Evolutionary conservation across 2,888 invertebrate species (phyloP), one percentile per base, ranked within the genome.

Genomic region (Scrobipalpa costella): DNA sequence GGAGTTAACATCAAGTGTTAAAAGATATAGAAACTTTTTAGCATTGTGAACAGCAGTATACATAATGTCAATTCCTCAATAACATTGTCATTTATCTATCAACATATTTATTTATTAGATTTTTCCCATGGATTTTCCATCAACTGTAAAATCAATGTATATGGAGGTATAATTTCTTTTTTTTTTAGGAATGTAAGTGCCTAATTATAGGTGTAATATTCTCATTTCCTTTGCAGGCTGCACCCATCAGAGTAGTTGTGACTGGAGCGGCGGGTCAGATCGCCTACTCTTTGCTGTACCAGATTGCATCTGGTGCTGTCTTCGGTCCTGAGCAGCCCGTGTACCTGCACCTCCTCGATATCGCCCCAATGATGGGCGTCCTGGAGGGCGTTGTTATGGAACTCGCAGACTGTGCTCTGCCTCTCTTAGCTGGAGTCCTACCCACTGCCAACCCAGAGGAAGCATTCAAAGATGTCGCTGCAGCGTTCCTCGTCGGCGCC

Each of bases 221-320:
- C 21, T 52, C 13, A 59, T 64, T 57, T 61, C 66, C 55, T 58
- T 92, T 93, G 65, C 85, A 96, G 96, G 92, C 94, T 77, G 94
- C 95, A 87, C 96, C 98, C 80, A 95, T 99, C 79, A 95, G 95
- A 91, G 98, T 99, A 70, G 96, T 98, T 66, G 96, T 99, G 36
- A 99, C 99, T 63, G 99, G 99, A 67, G 99, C 99, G 74, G 99
- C 99, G 66, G 99, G 99, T 17, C 99, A 99, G 92, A 99, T 99
- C 74, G 99, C 98, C 66, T 99, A 99, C 87, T 99, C 99, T 1
- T 92, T 99, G 55, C 92, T 99, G 13, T 98, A 98, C 82, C 97
- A 98, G 91, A 94, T 99, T 72, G 98, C 98, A 13, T 98, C 98
- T 76, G 99, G 99, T 66, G 96, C 97, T 83, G 98, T 99, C 0